Conservation (phyloP, 1,140 invertebrate genomes). For the Paraescarpia echinospica region DNA sequence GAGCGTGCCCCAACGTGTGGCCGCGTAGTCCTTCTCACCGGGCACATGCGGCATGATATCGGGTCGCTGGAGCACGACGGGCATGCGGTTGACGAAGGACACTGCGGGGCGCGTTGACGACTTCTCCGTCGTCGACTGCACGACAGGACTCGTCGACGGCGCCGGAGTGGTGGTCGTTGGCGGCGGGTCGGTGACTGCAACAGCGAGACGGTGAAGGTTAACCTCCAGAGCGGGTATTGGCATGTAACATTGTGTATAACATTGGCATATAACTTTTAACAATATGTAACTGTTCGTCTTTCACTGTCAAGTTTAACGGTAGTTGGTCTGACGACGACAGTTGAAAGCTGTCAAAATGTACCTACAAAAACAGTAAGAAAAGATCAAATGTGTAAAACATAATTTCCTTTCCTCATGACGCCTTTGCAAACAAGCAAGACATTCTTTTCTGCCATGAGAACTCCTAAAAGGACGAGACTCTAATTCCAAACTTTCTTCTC, state of each 20-base stretch:
- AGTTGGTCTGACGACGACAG: too few species aligned
- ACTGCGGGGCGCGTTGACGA: not conserved
- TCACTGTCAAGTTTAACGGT: too few species aligned
- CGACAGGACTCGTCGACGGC: not conserved
- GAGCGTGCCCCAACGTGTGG: not conserved
- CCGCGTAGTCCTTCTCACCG: not conserved
- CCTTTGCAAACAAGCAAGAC: too few species aligned
- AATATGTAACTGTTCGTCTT: not conserved
- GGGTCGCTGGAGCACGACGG: not conserved
- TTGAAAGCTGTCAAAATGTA: too few species aligned
- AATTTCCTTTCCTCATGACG: too few species aligned
- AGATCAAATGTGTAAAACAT: not conserved
- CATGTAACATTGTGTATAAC: too few species aligned
- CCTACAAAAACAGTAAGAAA: not conserved
- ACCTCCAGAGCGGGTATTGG: not conserved
- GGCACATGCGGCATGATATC: not conserved
- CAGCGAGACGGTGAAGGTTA: not conserved
- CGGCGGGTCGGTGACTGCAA: conserved; percentile 24
- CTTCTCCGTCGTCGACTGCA: not conserved
- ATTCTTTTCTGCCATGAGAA: not conserved
- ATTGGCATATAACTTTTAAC: too few species aligned
- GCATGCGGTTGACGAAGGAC: not conserved
- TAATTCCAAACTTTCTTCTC: not conserved
- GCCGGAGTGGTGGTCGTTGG: conserved; percentile 18
- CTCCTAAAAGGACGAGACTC: not conserved